Conservation (phyloP, 37 sponge, comb jelly and placozoan species). For the Spongilla lacustris region DNA sequence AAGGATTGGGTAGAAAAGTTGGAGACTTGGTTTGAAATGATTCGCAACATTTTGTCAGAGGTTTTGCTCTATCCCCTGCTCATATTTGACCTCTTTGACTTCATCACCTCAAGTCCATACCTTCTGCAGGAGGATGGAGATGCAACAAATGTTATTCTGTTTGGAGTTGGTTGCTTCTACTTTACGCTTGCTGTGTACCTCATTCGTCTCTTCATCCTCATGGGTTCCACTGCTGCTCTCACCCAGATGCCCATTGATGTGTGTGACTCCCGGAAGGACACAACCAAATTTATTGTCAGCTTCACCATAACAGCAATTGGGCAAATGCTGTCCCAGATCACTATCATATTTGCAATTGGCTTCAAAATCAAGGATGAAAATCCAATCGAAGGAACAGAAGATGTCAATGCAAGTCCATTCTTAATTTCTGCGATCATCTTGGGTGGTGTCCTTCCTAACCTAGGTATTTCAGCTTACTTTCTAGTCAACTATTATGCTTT, state of each 20-base stretch:
- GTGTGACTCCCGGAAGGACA: neutral
- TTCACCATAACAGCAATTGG: slow-evolving; percentile 28
- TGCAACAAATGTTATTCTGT: slow-evolving; percentile 21
- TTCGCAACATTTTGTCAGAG: slow-evolving; percentile 43
- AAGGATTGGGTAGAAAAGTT: slow-evolving; percentile 11
- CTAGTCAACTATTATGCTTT: slow-evolving; percentile 36
- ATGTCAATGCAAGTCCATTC: slow-evolving; percentile 8
- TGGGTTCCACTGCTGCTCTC: slow-evolving; percentile 9
- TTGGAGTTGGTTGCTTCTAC: slow-evolving; percentile 36
- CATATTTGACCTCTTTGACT: slow-evolving; percentile 54
- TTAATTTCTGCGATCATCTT: slow-evolving; percentile 15
- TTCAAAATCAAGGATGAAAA: slow-evolving; percentile 56
- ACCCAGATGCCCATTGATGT: slow-evolving; percentile 1
- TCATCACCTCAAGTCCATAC: slow-evolving; percentile 3
- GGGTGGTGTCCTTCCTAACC: slow-evolving; percentile 31
- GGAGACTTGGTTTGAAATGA: slow-evolving; percentile 36
- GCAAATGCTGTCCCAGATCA: slow-evolving; percentile 34
- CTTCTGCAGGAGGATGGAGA: neutral
- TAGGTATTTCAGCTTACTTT: slow-evolving; percentile 28
- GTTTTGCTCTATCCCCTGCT: slow-evolving; percentile 48
- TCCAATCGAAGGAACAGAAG: neutral
- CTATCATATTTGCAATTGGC: slow-evolving; percentile 20
- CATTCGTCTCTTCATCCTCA: slow-evolving; percentile 23
- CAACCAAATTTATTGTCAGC: slow-evolving; percentile 5
- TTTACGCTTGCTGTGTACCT: slow-evolving; percentile 48